A percentile compares a stretch with the other conserved stretches of the same genome.
Evolutionary conservation across 1,140 invertebrate species (phyloP).

Genomic region (Telenomus remus): DNA sequence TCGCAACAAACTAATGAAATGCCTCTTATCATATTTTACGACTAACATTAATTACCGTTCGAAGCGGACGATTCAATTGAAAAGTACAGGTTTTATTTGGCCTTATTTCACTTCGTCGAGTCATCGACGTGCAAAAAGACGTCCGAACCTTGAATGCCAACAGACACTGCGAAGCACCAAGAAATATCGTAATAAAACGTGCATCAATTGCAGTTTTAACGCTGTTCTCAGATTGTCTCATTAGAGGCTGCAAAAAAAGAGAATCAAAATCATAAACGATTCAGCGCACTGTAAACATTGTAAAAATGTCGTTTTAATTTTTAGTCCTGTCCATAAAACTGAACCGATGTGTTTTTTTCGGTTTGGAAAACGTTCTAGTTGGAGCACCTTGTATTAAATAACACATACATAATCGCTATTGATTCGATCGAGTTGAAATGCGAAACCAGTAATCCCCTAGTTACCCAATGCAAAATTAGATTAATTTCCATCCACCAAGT

Average conservation of each 20-base stretch:
- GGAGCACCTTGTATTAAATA: conserved; percentile 34
- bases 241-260: neutral
- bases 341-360: no score
- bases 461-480: conserved; percentile 51
- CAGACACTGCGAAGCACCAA: conserved; percentile 5
- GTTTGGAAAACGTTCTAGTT: conserved; percentile 34
- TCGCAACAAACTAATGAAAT: neutral
- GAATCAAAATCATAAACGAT: neutral
- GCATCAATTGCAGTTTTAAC: neutral
- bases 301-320: no score
- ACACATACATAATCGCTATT: conserved; percentile 43
- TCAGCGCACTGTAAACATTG: no score
- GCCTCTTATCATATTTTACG: conserved; percentile 5
- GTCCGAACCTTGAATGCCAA: conserved; percentile 14
- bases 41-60: conserved; percentile 16
- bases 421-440: conserved; percentile 32
- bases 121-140: conserved; percentile 10
- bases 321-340: no score
- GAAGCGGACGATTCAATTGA: neutral
- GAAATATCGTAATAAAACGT: conserved; percentile 19
- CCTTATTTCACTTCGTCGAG: conserved; percentile 9
- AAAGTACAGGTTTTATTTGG: neutral
- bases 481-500: conserved; percentile 52
- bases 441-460: conserved; percentile 32
- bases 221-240: no score